A percentile compares a stretch with the other conserved stretches of the same genome.
phyloP scores from a whole-genome alignment of 2,113 vertebrate genomes.

The Parotia lawesii region DNA sequence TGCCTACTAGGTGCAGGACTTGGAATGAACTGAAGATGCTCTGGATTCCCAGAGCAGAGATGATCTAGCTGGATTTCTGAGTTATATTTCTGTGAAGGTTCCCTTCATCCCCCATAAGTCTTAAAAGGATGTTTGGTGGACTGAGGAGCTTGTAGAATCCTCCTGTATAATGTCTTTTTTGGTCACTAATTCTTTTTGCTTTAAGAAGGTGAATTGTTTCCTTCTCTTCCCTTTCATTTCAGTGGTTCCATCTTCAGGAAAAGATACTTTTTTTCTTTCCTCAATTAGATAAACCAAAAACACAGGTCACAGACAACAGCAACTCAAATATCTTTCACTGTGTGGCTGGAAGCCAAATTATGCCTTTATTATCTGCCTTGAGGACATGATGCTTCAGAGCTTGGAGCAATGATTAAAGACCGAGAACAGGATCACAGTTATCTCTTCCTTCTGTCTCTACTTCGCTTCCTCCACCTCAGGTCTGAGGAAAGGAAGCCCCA shows the following conservation, averaged over 20 bases:
- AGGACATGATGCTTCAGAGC: neutral
- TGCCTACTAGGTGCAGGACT: neutral
- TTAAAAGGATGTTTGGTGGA: neutral
- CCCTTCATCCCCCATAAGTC: neutral
- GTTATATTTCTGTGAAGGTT: neutral
- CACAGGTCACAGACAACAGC: neutral
- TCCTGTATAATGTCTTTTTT: neutral
- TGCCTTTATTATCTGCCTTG: neutral
- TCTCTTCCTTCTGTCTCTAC: neutral
- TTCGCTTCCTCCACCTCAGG: neutral
- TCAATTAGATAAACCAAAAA: neutral
- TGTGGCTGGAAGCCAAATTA: neutral
- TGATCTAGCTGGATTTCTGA: neutral
- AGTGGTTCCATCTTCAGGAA: neutral
- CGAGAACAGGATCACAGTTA: neutral
- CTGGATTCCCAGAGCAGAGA: neutral
- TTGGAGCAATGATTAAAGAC: neutral
- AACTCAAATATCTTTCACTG: neutral
- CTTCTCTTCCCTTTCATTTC: neutral
- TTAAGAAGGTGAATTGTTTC: neutral
- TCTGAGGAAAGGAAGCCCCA: neutral
- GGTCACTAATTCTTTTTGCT: neutral
- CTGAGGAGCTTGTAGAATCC: neutral
- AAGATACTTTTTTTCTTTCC: rapidly evolving
- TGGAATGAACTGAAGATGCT: neutral